Conservation (phyloP, 2,888 invertebrate species). For the Salpingus planirostris region DNA sequence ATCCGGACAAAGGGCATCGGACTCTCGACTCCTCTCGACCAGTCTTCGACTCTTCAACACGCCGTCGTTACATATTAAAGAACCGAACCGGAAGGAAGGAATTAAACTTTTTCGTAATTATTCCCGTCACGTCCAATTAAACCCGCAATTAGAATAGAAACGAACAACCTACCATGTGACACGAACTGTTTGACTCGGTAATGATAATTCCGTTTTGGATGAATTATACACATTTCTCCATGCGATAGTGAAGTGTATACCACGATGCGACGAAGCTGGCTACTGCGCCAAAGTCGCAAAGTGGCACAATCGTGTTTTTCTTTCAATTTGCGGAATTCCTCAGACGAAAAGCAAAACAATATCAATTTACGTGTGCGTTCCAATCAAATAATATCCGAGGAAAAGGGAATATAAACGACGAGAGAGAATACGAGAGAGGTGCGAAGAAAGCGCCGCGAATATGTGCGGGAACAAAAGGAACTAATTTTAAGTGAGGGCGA, state of each 20-base stretch:
- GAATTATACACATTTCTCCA: too few relatives aligned
- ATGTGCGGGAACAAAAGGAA: constrained; percentile 24
- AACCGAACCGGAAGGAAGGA: constrained; percentile 21
- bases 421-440: constrained; percentile 21
- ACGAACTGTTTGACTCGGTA: too few relatives aligned
- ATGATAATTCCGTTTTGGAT: too few relatives aligned
- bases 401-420: constrained; percentile 8
- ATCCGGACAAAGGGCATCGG: constrained; percentile 8
- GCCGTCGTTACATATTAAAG: too few relatives aligned
- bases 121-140: constrained; percentile 25
- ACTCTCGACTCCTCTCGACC: constrained; percentile 1
- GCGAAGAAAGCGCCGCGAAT: constrained; percentile 16
- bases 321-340: constrained; percentile 21
- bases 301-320: constrained; percentile 10
- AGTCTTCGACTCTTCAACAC: too few relatives aligned
- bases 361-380: constrained; percentile 24
- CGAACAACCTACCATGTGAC: too few relatives aligned
- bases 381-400: too few relatives aligned
- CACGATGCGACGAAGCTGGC: too few relatives aligned
- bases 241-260: too few relatives aligned
- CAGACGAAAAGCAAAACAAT: constrained; percentile 20
- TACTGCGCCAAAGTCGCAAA: too few relatives aligned
- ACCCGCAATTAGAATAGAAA: constrained; percentile 22
- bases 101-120: constrained; percentile 20
- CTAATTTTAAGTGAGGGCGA: constrained; percentile 32